Percentiles rank a stretch among this genome's conserved stretches.
These are phyloP conservation scores for Peromyscus maniculatus DNA, from an alignment of 2,113 vertebrate species.

Conservation along the genomic window DNA sequence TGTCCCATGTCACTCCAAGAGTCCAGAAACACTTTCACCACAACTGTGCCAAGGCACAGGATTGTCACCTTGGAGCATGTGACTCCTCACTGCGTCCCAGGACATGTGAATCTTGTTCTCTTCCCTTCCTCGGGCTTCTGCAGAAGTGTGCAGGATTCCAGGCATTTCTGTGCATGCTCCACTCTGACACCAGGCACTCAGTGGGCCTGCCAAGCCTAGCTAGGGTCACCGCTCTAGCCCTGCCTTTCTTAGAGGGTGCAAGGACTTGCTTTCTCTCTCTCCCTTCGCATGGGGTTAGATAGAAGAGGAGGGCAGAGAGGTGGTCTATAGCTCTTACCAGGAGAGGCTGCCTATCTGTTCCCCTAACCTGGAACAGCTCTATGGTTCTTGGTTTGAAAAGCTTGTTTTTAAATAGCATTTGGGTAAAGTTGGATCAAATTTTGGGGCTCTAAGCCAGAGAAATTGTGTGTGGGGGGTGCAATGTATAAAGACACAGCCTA, in stretches of 20 bases:
- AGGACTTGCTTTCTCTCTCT: background rate
- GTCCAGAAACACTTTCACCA: background rate
- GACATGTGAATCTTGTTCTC: background rate
- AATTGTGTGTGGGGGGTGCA: background rate
- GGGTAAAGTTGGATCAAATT: background rate
- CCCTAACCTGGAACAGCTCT: background rate
- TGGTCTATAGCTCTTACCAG: background rate
- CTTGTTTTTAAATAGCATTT: background rate
- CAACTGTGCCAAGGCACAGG: background rate
- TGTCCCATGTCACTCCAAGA: background rate
- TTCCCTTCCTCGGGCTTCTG: background rate
- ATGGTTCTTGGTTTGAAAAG: background rate
- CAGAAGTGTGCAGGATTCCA: background rate
- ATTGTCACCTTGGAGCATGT: constrained; percentile 35
- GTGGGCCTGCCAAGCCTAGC: background rate
- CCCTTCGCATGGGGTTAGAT: background rate
- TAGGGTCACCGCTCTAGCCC: background rate
- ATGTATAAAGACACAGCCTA: background rate
- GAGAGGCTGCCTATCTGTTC: background rate
- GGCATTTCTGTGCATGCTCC: background rate
- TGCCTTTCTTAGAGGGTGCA: background rate
- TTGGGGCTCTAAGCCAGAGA: background rate
- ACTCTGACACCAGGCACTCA: background rate
- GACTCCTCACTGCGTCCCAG: constrained; percentile 24
- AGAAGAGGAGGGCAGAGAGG: background rate